phyloP scores from a whole-genome alignment of 2,113 vertebrate species.

The Rostratula benghalensis region DNA sequence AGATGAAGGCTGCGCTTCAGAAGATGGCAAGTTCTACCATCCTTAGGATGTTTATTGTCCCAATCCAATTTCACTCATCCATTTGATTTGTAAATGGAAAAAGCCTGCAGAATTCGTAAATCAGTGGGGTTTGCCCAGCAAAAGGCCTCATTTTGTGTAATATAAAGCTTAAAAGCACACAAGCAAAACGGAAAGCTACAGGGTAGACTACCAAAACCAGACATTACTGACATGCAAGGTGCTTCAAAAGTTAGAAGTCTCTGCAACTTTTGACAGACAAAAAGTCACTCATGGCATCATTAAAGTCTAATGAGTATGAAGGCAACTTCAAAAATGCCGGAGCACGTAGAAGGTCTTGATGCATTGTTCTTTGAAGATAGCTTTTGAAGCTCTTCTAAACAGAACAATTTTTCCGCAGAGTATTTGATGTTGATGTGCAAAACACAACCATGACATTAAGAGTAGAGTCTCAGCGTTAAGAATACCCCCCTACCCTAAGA shows the following conservation, averaged over 20 bases:
- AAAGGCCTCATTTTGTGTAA: background rate
- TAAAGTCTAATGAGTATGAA: slow-evolving; percentile 32
- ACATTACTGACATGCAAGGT: background rate
- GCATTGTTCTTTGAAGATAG: slow-evolving; percentile 35
- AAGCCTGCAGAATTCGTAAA: background rate
- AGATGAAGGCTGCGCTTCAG: background rate
- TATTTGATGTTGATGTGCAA: slow-evolving; percentile 39
- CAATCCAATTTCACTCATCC: background rate
- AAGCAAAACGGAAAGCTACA: background rate
- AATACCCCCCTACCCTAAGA: too few relatives aligned
- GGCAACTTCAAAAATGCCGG: slow-evolving; percentile 20
- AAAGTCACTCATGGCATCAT: slow-evolving; percentile 6
- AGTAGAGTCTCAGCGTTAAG: background rate
- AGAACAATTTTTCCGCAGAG: slow-evolving; percentile 3
- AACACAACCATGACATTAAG: background rate
- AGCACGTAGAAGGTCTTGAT: background rate
- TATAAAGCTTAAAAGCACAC: background rate
- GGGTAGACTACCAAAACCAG: background rate
- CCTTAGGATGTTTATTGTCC: background rate
- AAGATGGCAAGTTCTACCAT: background rate
- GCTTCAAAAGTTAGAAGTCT: background rate
- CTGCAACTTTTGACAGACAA: background rate
- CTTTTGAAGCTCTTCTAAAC: slow-evolving; percentile 61
- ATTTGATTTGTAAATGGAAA: background rate
- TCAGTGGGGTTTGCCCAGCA: background rate